Percentiles rank a stretch among this genome's conserved stretches.
Evolutionary conservation across 2,113 vertebrate species (phyloP).

Genomic region (Grammomys dolichurus): DNA sequence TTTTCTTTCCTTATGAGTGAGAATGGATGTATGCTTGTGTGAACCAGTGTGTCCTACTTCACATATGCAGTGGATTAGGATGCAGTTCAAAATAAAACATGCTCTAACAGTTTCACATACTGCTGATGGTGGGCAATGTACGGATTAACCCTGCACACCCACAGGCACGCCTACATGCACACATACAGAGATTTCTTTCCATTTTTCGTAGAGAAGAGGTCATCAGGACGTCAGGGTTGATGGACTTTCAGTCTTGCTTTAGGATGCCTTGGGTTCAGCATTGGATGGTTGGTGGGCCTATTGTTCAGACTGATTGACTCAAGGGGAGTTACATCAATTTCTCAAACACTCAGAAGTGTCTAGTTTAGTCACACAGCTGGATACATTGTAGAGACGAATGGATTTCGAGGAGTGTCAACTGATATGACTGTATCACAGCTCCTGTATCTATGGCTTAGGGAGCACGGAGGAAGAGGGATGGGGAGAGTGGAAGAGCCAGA

Average conservation of each 20-base stretch:
- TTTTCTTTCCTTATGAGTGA: background rate
- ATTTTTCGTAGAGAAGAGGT: background rate
- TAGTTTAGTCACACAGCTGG: background rate
- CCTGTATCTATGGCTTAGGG: background rate
- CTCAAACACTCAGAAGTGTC: slow-evolving; percentile 4
- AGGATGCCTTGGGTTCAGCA: background rate
- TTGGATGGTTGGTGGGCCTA: background rate
- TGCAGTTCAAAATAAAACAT: background rate
- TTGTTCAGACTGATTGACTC: background rate
- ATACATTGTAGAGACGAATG: no score
- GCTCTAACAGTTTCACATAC: background rate
- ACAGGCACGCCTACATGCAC: no score
- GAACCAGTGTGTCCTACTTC: background rate
- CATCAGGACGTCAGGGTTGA: background rate
- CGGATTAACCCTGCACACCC: background rate
- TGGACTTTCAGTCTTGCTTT: background rate
- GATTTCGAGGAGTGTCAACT: background rate
- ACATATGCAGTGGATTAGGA: background rate
- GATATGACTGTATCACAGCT: background rate
- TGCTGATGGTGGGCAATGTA: background rate
- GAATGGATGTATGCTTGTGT: background rate
- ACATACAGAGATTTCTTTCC: background rate
- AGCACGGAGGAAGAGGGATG: no score
- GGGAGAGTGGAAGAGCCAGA: background rate
- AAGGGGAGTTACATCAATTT: background rate